Base-by-base conservation (phyloP, 2,113 vertebrate species). In the Anhinga rufa region DNA sequence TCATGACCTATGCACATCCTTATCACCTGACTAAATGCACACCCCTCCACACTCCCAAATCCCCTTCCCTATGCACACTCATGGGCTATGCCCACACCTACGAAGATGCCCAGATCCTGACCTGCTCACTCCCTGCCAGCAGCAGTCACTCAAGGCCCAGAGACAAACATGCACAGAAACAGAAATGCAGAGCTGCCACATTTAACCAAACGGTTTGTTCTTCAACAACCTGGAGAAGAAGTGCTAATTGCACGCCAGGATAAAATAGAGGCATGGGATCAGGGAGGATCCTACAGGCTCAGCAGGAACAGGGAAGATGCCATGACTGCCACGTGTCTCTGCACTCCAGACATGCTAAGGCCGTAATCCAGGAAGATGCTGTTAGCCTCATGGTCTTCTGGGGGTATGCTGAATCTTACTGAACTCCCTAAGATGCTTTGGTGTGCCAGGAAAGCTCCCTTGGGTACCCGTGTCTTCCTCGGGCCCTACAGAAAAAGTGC, bases 21-120 rank as follows among this genome's bases (percentile, higher is more conserved):
- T 32, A 32, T 32, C n/a, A 66, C 24, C 26, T 5, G 13, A 26
- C 8, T 17, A 34, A 46, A 22, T 13, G 16, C 36, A 34, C 22
- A 31, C 9, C 3, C 4, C 12, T 36, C 42, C 44, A 26, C 24
- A 7, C 2, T 40, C 38, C 17, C 51, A 38, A 18, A 38, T 52
- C 26, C 29, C 18, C 32, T 65, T 20, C 11, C 34, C 52, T 78
- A 0, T 22, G 31, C 38, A 24, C 20, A 6, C 3, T 9, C 42
- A 28, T 2, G 11, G 28, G 17, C 22, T 69, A 14, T 48, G 36
- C 12, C 44, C 28, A 55, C 13, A 29, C 32, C 49, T 17, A 20
- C 29, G 7, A 12, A 26, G 36, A 22, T 1, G 2, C 18, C 26
- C n/a, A 31, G 42, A 42, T 40, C 58, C 66, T 0, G 0, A 32